Percentiles rank a stretch among this genome's conserved stretches.
Evolutionary conservation across 2,888 invertebrate species (phyloP).

Genomic region (Hydrotaea diabolus): DNA sequence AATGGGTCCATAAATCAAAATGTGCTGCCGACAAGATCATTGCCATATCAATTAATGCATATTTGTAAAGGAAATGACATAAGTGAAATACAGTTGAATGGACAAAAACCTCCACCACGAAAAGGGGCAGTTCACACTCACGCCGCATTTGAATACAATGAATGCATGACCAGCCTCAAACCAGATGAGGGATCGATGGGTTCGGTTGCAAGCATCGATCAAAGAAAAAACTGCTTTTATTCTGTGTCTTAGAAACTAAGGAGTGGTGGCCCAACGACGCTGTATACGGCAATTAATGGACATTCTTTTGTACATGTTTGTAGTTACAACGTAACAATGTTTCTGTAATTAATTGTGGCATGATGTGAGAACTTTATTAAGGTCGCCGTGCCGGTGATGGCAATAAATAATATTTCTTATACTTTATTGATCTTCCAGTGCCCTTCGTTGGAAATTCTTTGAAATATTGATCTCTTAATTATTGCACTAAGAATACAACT

Average conservation of each 20-base stretch:
- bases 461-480: too few relatives aligned
- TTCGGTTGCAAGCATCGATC: conserved; percentile 30
- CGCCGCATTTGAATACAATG: conserved; percentile 12
- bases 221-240: not conserved
- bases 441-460: too few relatives aligned
- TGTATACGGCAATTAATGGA: not conserved
- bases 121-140: not conserved
- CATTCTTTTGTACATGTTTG: not conserved
- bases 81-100: conserved; percentile 22
- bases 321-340: conserved; percentile 7
- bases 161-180: not conserved
- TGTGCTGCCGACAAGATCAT: conserved; percentile 56
- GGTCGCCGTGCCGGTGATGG: conserved; percentile 7
- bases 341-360: not conserved
- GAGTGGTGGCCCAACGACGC: not conserved
- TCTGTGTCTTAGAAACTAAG: not conserved
- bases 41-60: conserved; percentile 55
- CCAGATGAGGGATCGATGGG: conserved; percentile 20
- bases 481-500: too few relatives aligned
- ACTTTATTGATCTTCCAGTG: too few relatives aligned
- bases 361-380: not conserved
- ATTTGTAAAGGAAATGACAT: conserved; percentile 49
- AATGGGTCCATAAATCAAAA: conserved; percentile 57
- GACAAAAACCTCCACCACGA: not conserved
- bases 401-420: not conserved